Percentiles rank a stretch among this genome's conserved stretches.
phyloP scores from a whole-genome alignment of 30 jellyfish, hydroid and myxozoan species.

The Nemopilema nomurai region DNA sequence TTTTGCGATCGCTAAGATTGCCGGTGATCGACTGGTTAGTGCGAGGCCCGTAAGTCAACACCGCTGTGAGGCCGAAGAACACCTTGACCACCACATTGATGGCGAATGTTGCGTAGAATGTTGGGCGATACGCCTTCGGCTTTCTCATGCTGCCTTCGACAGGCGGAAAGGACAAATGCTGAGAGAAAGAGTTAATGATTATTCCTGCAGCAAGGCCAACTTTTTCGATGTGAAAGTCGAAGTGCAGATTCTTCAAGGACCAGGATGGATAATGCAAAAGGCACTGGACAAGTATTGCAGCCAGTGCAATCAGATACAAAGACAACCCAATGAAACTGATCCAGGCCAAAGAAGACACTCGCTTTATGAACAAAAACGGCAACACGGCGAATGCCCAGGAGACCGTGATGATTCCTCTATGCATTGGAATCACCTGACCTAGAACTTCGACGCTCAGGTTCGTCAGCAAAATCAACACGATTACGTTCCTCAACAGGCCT shows the following conservation, averaged over 20 bases:
- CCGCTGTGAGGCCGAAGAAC: conserved; percentile 70
- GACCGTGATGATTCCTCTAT: conserved; percentile 37
- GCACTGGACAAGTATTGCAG: conserved; percentile 46
- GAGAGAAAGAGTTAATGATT: conserved; percentile 70
- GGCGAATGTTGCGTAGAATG: conserved; percentile 43
- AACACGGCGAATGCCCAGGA: conserved; percentile 71
- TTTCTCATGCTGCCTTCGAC: conserved; percentile 82
- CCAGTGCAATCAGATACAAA: conserved; percentile 47
- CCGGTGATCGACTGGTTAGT: conserved; percentile 64
- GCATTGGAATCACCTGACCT: neutral
- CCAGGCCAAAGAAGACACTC: conserved; percentile 84
- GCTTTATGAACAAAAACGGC: conserved; percentile 68
- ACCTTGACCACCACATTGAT: conserved; percentile 44
- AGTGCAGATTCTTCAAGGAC: conserved; percentile 43
- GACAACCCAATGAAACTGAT: conserved; percentile 72
- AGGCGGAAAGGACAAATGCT: conserved; percentile 78
- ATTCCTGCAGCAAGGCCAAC: conserved; percentile 78
- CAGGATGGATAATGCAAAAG: conserved; percentile 19
- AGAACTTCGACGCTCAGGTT: conserved; percentile 51
- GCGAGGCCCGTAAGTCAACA: conserved; percentile 39
- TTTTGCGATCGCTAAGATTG: conserved; percentile 15
- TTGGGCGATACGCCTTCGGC: conserved; percentile 41
- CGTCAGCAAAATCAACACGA: conserved; percentile 60
- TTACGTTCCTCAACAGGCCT: conserved; percentile 64
- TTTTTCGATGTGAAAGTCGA: conserved; percentile 18